phyloP scores from a whole-genome alignment of 2,113 vertebrate genomes.

The Upupa epops region DNA sequence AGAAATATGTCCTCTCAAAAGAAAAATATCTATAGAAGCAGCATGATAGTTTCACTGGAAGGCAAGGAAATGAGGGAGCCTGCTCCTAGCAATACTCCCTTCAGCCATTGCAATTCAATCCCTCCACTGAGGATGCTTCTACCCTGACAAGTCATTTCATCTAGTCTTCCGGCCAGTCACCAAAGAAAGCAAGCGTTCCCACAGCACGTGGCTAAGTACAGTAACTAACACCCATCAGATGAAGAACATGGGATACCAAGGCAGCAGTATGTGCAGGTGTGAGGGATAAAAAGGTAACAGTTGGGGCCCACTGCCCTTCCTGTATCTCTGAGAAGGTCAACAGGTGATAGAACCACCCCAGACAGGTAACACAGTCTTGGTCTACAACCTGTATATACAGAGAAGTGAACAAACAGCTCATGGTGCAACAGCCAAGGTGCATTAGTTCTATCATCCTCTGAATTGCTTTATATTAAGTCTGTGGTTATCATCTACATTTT shows the following conservation, averaged over 20 bases:
- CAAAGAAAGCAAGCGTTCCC: background rate
- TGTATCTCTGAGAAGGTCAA: background rate
- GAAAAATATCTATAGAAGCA: background rate
- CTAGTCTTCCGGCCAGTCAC: background rate
- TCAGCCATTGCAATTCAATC: background rate
- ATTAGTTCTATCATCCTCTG: background rate
- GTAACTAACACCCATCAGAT: background rate
- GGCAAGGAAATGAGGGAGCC: background rate
- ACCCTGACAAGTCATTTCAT: background rate
- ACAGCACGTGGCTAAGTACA: background rate
- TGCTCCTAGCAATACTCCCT: background rate
- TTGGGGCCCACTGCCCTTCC: background rate
- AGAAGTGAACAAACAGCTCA: background rate
- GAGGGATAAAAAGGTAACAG: background rate
- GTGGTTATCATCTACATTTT: background rate
- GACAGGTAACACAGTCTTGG: background rate
- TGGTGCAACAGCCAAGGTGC: background rate
- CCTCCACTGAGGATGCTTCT: background rate
- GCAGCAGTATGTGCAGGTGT: background rate
- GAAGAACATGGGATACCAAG: background rate
- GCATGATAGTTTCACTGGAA: constrained; percentile 9
- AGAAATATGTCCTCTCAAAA: constrained; percentile 19
- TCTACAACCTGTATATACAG: background rate
- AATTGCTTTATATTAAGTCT: background rate
- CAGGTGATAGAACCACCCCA: background rate